Base-by-base conservation (phyloP, 92 coral and sea anemone species). In the Scolanthus callimorphus region DNA sequence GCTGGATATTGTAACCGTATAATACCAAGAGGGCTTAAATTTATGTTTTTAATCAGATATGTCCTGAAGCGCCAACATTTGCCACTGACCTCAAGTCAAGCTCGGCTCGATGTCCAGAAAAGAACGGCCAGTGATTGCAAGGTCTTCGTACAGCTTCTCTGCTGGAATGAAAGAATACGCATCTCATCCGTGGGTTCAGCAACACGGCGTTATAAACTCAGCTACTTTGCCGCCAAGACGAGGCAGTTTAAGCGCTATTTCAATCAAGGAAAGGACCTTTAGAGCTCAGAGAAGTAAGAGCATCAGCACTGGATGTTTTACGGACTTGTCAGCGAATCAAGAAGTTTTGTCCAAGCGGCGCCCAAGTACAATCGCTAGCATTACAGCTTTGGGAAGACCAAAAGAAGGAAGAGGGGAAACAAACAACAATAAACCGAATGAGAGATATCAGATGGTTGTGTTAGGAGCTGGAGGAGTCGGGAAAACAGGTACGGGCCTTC, bases 401-500 rank as follows among this genome's bases (percentile, higher is more conserved):
- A 24, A 68, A 49, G 72, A 74, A 39, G n/a, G n/a, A n/a, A n/a
- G n/a, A n/a, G n/a, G n/a, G n/a, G n/a, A n/a, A n/a, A n/a, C n/a
- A n/a, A n/a, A 60, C 1, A 55, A 59, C 21, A 67, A 43, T 31
- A 57, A 70, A 13, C 67, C 75, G 12, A 8, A 38, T 12, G 97
- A 91, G 59, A 83, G 73, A 39, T 90, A 91, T 49, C 78, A 82
- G 1, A 60, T 85, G 8, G 97, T 91, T 1, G 67, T 91, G 52
- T 85, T 91, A 1, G 97, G 97, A 9, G 83, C 81, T 8, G 96
- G 89, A 17, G 97, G 96, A 0, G 97, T 91, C 3, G 97, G 97
- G 2, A 91, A 91, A 60, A 91, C 97, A 83, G 97, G 97, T 80
- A 47, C 24, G 57, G 20, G 28, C 20, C 11, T 55, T 28, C 31